Conservation (phyloP, 64 coral and sea anemone genomes). For the Montipora efflorescens region DNA sequence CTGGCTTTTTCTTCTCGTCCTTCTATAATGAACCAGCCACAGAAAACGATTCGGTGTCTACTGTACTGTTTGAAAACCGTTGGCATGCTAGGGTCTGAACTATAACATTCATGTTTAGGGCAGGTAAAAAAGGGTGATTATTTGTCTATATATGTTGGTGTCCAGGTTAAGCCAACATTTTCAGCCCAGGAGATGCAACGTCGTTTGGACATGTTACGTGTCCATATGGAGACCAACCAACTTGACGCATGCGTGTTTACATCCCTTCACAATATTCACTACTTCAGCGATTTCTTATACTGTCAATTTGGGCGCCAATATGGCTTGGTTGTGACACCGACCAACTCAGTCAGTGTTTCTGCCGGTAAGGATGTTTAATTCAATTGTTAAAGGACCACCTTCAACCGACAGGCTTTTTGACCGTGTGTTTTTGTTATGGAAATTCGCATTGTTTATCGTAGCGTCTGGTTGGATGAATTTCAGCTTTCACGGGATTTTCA, state of each 20-base stretch:
- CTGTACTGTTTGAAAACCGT: too few relatives aligned
- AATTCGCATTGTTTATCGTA: too few relatives aligned
- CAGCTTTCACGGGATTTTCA: too few relatives aligned
- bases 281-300: conserved; percentile 91
- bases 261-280: conserved; percentile 89
- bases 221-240: conserved; percentile 82
- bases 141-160: not conserved
- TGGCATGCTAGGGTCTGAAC: too few relatives aligned
- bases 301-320: conserved; percentile 91
- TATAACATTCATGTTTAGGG: too few relatives aligned
- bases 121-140: too few relatives aligned
- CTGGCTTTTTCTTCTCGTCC: too few relatives aligned
- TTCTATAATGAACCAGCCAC: too few relatives aligned
- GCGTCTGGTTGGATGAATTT: too few relatives aligned
- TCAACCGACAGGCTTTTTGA: too few relatives aligned
- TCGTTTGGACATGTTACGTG: conserved; percentile 75
- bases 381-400: not conserved
- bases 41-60: too few relatives aligned
- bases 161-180: conserved; percentile 85
- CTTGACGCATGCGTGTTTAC: conserved; percentile 97
- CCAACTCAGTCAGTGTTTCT: conserved; percentile 74
- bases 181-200: conserved; percentile 87
- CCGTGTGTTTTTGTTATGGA: too few relatives aligned
- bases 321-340: conserved; percentile 77
- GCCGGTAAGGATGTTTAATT: conserved; percentile 71